Percentiles rank a stretch among this genome's conserved stretches.
These are phyloP conservation scores for Heterochromis multidens DNA, from an alignment of 2,113 vertebrate genomes.

Conservation along the genomic window DNA sequence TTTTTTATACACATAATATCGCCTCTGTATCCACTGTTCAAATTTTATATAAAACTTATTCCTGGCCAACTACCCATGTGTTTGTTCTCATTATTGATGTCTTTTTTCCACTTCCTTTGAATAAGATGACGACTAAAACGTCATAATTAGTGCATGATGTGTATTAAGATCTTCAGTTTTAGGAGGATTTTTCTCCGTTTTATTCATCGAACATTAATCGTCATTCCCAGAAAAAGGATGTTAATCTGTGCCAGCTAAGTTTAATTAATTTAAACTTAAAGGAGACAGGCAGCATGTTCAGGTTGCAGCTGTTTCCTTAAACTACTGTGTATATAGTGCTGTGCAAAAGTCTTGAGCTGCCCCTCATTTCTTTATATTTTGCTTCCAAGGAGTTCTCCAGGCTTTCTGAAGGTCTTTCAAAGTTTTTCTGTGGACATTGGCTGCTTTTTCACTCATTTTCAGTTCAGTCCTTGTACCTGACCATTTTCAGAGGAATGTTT, in stretches of 20 bases:
- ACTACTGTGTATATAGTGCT: background rate
- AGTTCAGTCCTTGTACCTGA: background rate
- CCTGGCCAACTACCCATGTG: slow-evolving; percentile 41
- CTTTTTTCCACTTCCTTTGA: background rate
- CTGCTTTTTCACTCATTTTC: background rate
- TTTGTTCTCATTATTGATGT: background rate
- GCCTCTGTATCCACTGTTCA: slow-evolving; percentile 70
- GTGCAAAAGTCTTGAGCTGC: background rate
- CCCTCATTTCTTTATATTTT: background rate
- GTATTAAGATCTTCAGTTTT: too few species aligned
- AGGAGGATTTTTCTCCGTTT: too few species aligned
- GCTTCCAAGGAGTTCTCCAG: background rate
- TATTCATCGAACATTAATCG: too few species aligned
- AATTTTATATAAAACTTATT: slow-evolving; percentile 76
- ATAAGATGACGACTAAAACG: background rate
- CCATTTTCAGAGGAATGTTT: background rate
- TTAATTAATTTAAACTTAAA: too few species aligned
- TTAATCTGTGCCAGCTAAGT: too few species aligned
- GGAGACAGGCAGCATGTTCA: too few species aligned
- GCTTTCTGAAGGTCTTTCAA: too few species aligned
- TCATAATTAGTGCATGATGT: too few species aligned
- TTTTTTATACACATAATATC: slow-evolving; percentile 76
- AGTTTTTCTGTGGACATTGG: background rate
- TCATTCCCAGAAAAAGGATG: too few species aligned
- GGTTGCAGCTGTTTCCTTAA: background rate